Percentiles rank a stretch among this genome's conserved stretches.
phyloP scores from a whole-genome alignment of 2,797 vertebrate species.

The Neolamprologus multifasciatus region DNA sequence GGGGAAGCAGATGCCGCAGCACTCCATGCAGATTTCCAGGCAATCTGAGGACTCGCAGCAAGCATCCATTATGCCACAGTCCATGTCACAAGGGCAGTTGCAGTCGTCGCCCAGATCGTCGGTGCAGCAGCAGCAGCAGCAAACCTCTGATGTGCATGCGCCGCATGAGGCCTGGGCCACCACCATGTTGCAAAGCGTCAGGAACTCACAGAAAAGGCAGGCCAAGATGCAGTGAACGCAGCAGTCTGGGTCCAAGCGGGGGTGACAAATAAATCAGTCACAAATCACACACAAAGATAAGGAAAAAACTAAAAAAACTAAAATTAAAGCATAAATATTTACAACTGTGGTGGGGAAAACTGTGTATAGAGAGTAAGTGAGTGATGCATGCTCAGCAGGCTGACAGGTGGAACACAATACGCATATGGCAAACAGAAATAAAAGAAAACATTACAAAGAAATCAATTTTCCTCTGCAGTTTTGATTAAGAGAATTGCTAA shows the following conservation, averaged over 20 bases:
- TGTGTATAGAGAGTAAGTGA: not conserved
- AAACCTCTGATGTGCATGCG: constrained; percentile 85
- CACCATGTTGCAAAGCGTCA: constrained; percentile 94
- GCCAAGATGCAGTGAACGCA: constrained; percentile 98
- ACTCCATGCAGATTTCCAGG: constrained; percentile 99
- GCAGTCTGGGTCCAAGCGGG: constrained; percentile 79
- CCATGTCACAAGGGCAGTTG: constrained; percentile 94
- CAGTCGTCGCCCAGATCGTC: constrained; percentile 94
- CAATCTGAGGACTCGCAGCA: constrained; percentile 98
- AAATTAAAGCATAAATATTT: not conserved
- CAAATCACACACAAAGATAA: not conserved
- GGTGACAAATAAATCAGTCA: not conserved
- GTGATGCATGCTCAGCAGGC: constrained; percentile 2
- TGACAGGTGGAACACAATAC: not conserved
- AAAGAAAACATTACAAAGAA: constrained; percentile 45
- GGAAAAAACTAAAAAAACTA: not conserved
- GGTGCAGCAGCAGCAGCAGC: constrained; percentile 91
- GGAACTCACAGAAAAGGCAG: constrained; percentile 98
- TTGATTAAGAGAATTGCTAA: constrained; percentile 74
- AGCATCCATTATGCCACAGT: constrained; percentile 96
- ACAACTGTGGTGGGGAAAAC: not conserved
- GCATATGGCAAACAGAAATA: constrained; percentile 16
- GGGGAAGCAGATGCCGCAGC: constrained; percentile 98
- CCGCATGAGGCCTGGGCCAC: constrained; percentile 91
- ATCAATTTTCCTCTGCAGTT: constrained; percentile 68